phyloP scores from a whole-genome alignment of 53 echinoderm and acorn worm species.

The Paracentrotus lividus region DNA sequence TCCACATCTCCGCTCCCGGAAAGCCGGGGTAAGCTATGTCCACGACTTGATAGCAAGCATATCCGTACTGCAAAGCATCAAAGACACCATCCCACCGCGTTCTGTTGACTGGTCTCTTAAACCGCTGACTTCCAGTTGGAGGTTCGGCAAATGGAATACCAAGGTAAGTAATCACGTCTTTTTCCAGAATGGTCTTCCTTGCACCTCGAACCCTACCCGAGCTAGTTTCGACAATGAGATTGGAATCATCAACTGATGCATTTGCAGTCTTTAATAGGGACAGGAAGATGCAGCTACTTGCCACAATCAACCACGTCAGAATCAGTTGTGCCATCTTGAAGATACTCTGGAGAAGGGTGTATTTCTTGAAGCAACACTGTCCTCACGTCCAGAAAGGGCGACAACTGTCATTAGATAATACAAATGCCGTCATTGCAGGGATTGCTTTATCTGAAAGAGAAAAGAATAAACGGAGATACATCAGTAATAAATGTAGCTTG shows the following conservation, averaged over 20 bases:
- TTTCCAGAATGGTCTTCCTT: constrained; percentile 68
- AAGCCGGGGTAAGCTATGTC: constrained; percentile 81
- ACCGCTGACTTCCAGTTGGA: constrained; percentile 79
- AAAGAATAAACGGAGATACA: neutral
- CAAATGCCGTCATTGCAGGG: neutral
- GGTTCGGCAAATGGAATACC: constrained; percentile 93
- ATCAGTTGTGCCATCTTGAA: neutral
- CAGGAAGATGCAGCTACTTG: neutral
- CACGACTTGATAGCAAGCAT: constrained; percentile 80
- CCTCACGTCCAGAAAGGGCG: neutral
- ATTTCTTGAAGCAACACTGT: neutral
- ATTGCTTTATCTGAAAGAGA: neutral
- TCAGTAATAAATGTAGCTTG: no score
- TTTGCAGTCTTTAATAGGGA: no score
- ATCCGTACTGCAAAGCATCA: constrained; percentile 78
- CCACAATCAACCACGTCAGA: neutral
- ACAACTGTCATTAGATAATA: neutral
- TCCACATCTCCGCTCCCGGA: constrained; percentile 89
- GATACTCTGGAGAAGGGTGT: neutral
- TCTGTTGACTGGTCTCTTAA: constrained; percentile 78
- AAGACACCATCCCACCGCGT: constrained; percentile 72
- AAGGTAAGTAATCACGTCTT: constrained; percentile 76
- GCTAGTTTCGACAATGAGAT: constrained; percentile 66
- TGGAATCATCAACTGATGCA: neutral
- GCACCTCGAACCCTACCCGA: constrained; percentile 83